Conservation (phyloP, 2,113 vertebrate species). For the Syngnathus scovelli region DNA sequence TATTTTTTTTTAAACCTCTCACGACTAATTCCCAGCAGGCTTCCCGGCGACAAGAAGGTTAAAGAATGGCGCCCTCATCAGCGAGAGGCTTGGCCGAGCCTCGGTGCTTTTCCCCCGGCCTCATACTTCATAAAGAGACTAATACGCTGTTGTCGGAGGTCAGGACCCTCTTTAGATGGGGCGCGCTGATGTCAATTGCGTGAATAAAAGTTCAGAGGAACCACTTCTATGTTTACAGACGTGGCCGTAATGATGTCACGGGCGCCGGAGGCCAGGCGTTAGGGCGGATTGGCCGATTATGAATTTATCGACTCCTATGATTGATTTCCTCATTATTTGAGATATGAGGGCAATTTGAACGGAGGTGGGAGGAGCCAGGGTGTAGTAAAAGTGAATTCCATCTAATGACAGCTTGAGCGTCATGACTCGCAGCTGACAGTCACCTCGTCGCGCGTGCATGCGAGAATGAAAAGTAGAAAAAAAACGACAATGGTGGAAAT, state of each 20-base stretch:
- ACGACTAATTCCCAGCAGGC: slow-evolving; percentile 18
- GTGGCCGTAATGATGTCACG: slow-evolving; percentile 68
- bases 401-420: slow-evolving; percentile 51
- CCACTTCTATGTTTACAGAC: slow-evolving; percentile 69
- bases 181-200: slow-evolving; percentile 68
- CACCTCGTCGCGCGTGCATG: slow-evolving; percentile 44
- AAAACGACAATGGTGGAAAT: slow-evolving; percentile 67
- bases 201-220: slow-evolving; percentile 72
- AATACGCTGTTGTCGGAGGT: slow-evolving; percentile 67
- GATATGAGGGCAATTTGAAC: slow-evolving; percentile 42
- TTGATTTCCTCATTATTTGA: slow-evolving; percentile 57
- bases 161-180: slow-evolving; percentile 69
- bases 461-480: slow-evolving; percentile 38
- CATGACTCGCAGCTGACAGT: slow-evolving; percentile 62
- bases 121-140: slow-evolving; percentile 70
- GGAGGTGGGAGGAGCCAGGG: slow-evolving; percentile 12
- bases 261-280: slow-evolving; percentile 53
- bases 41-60: slow-evolving; percentile 37
- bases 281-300: slow-evolving; percentile 38
- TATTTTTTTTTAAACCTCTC: slow-evolving; percentile 4
- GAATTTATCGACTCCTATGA: slow-evolving; percentile 54
- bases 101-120: slow-evolving; percentile 60
- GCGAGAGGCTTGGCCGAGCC: slow-evolving; percentile 64
- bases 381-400: slow-evolving; percentile 48
- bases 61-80: slow-evolving; percentile 67